Percentiles rank a stretch among this genome's conserved stretches.
Conservation (phyloP, 2,113 vertebrate species). For the Galemys pyrenaicus region DNA sequence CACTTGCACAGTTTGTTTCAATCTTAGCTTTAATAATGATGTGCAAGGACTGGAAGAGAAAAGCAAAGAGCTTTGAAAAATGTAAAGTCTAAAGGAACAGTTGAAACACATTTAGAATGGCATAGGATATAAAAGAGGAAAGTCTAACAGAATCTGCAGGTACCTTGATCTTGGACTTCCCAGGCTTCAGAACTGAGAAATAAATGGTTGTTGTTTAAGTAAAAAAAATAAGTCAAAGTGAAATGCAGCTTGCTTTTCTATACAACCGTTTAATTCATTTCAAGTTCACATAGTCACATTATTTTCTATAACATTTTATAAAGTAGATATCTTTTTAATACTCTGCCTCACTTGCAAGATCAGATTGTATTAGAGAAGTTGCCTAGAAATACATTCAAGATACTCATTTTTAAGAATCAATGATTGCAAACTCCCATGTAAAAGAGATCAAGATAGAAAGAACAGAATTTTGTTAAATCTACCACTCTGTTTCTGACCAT, state of each 20-base stretch:
- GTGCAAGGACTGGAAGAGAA: not conserved
- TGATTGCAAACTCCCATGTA: not conserved
- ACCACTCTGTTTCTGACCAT: not conserved
- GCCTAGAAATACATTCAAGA: not conserved
- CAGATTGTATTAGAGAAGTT: not conserved
- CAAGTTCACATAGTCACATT: constrained; percentile 4
- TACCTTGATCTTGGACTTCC: too few species aligned
- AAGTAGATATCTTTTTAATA: constrained; percentile 12
- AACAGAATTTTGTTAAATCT: not conserved
- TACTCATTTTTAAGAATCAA: not conserved
- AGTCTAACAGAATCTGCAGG: not conserved
- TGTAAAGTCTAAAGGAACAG: not conserved
- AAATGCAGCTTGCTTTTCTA: constrained; percentile 4
- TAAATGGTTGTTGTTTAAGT: too few species aligned
- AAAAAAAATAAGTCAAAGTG: not conserved
- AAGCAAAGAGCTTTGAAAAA: constrained; percentile 27
- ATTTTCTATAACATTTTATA: constrained; percentile 7
- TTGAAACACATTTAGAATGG: not conserved
- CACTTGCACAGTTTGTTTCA: not conserved
- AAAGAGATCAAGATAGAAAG: not conserved
- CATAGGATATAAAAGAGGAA: not conserved
- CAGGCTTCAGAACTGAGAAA: too few species aligned
- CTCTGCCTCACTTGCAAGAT: not conserved
- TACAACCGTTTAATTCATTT: not conserved
- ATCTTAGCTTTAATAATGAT: not conserved